These are phyloP conservation scores for Theonella swinhoei DNA, from an alignment of 37 sponge, comb jelly and placozoan genomes.

Conservation along the genomic window DNA sequence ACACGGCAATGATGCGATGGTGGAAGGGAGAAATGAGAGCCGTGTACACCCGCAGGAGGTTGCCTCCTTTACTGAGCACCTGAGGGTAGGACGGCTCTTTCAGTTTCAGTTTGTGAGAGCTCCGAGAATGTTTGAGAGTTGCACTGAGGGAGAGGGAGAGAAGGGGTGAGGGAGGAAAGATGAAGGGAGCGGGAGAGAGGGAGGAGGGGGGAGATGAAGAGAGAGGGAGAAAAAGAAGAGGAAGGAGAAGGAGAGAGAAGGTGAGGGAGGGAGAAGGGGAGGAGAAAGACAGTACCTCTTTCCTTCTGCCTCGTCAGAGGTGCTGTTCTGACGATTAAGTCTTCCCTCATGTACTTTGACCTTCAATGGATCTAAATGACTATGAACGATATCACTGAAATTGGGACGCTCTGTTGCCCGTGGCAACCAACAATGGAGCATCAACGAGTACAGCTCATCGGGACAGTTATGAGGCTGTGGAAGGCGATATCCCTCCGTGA, in stretches of 20 bases:
- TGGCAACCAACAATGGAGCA: conserved; percentile 77
- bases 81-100: conserved; percentile 48
- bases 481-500: conserved; percentile 79
- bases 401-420: conserved; percentile 64
- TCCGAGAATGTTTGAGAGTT: background rate
- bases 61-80: conserved; percentile 63
- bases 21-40: conserved; percentile 59
- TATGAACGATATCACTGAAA: conserved; percentile 60
- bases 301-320: background rate
- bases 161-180: background rate
- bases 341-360: background rate
- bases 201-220: background rate
- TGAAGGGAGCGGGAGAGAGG: background rate
- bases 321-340: background rate
- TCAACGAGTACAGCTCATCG: conserved; percentile 68
- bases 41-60: conserved; percentile 74
- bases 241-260: no score
- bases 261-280: no score
- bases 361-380: conserved; percentile 49
- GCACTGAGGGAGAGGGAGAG: background rate
- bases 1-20: conserved; percentile 56
- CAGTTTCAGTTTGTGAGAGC: conserved; percentile 11
- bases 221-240: no score
- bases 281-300: no score
- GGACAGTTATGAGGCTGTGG: conserved; percentile 78